These are phyloP conservation scores for Danaus chrysippus DNA, from an alignment of 2,888 invertebrate species.

Conservation along the genomic window DNA sequence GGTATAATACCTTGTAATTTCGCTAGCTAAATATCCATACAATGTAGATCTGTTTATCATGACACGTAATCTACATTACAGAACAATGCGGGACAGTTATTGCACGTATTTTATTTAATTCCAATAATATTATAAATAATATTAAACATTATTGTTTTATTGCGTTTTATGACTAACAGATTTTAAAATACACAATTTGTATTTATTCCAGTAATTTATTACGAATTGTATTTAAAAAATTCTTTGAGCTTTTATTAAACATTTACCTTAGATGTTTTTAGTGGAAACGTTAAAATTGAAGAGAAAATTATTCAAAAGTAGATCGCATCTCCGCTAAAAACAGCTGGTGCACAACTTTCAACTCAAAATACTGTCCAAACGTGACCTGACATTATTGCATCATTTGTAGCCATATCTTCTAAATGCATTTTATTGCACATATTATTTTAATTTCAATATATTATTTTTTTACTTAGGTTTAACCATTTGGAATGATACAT, in stretches of 20 bases:
- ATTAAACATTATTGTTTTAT: too few species aligned
- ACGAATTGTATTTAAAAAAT: not conserved
- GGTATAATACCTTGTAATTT: conserved; percentile 69
- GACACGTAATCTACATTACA: conserved; percentile 15
- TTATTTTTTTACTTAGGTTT: too few species aligned
- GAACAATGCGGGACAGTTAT: not conserved
- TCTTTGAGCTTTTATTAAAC: not conserved
- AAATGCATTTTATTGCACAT: conserved; percentile 29
- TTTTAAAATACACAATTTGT: too few species aligned
- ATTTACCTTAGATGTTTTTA: conserved; percentile 3
- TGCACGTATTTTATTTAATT: conserved; percentile 4
- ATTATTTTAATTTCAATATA: conserved; percentile 7
- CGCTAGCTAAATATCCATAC: conserved; percentile 54
- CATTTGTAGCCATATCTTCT: conserved; percentile 32
- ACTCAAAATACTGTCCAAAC: conserved; percentile 53
- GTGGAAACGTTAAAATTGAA: conserved; percentile 21
- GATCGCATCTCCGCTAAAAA: conserved; percentile 34
- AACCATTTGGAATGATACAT: too few species aligned
- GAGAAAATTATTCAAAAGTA: conserved; percentile 34
- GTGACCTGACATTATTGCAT: conserved; percentile 51
- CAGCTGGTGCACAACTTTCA: conserved; percentile 40
- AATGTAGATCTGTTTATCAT: conserved; percentile 27
- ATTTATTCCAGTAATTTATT: too few species aligned
- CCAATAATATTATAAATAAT: not conserved
- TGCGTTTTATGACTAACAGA: too few species aligned